A percentile compares a stretch with the other conserved stretches of the same genome.
Evolutionary conservation across 2,113 vertebrate species (phyloP).

Genomic region (Recurvirostra avosetta): DNA sequence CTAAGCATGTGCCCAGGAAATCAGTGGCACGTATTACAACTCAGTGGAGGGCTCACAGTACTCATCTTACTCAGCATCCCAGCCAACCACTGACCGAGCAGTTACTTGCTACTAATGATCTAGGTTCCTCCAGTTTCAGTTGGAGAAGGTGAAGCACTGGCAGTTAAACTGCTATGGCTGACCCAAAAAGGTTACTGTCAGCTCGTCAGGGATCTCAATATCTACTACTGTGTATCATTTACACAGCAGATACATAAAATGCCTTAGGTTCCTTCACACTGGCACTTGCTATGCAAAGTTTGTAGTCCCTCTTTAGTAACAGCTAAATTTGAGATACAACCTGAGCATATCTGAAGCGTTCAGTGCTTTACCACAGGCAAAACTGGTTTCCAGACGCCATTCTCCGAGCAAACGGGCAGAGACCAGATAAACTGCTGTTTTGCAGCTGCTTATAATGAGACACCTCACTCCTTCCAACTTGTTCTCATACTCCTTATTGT

Average conservation of each 20-base stretch:
- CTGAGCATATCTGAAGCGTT: neutral
- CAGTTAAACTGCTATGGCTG: neutral
- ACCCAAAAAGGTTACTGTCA: neutral
- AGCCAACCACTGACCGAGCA: neutral
- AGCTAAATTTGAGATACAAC: neutral
- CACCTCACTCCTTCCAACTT: neutral
- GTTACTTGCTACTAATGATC: neutral
- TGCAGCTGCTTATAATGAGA: neutral
- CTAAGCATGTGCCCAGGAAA: neutral
- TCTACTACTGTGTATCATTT: neutral
- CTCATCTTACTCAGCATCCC: neutral
- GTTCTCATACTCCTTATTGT: neutral
- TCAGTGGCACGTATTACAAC: neutral
- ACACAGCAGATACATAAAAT: neutral
- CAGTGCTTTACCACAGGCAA: neutral
- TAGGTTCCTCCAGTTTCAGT: neutral
- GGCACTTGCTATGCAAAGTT: neutral
- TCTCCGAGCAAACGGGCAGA: neutral
- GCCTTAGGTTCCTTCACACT: neutral
- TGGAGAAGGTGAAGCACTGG: neutral
- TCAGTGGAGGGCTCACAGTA: neutral
- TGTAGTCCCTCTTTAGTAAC: neutral
- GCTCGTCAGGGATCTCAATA: accelerated
- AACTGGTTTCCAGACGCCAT: neutral
- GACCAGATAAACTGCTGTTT: neutral